phyloP scores from a whole-genome alignment of 2,113 vertebrate species.

The Megaceryle torquata region DNA sequence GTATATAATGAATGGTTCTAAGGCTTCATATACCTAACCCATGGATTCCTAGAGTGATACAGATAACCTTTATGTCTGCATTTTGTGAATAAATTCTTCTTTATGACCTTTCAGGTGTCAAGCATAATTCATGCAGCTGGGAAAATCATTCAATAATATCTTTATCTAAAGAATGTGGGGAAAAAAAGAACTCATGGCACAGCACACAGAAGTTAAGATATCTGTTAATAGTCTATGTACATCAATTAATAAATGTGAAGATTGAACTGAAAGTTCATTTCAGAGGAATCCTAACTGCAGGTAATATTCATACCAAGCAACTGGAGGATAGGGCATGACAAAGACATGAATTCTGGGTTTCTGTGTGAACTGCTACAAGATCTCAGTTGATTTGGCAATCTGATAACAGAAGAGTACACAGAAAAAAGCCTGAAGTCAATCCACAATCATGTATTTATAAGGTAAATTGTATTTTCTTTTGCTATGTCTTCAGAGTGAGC shows the following conservation, averaged over 20 bases:
- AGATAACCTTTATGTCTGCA: neutral
- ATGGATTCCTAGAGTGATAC: neutral
- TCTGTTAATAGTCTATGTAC: neutral
- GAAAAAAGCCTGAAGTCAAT: neutral
- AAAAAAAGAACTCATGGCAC: neutral
- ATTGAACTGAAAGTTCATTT: neutral
- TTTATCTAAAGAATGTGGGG: neutral
- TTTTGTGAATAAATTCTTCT: neutral
- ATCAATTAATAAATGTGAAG: neutral
- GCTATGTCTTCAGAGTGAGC: neutral
- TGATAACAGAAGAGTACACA: neutral
- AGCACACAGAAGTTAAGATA: neutral
- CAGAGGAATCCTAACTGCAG: neutral
- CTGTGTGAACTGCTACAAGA: neutral
- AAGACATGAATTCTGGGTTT: neutral
- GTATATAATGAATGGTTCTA: neutral
- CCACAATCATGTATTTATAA: neutral
- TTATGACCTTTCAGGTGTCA: neutral
- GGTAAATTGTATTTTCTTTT: neutral
- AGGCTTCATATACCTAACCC: fast-evolving
- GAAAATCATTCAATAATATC: neutral
- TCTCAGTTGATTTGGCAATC: neutral
- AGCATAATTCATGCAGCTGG: neutral
- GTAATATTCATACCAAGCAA: neutral
- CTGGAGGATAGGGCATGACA: neutral